Evolutionary conservation across 2,113 vertebrate species (phyloP).

Genomic region (Amazona vittata): DNA sequence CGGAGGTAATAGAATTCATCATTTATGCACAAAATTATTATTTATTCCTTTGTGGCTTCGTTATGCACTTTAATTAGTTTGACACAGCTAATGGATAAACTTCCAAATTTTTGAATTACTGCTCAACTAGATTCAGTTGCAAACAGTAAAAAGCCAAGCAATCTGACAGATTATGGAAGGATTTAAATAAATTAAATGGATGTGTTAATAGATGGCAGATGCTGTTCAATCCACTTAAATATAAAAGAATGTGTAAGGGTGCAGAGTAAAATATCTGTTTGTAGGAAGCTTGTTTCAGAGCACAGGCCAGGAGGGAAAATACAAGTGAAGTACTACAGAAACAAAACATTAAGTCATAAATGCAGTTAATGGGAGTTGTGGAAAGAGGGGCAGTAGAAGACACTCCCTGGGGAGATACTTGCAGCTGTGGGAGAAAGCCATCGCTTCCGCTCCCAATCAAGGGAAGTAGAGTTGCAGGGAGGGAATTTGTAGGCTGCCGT

Average conservation of each 20-base stretch:
- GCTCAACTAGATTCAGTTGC: neutral
- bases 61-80: neutral
- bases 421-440: neutral
- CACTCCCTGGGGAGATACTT: neutral
- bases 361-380: neutral
- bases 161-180: neutral
- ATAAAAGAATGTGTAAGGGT: neutral
- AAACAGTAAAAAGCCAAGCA: neutral
- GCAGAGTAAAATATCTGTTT: neutral
- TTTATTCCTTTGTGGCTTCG: neutral
- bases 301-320: neutral
- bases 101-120: neutral
- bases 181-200: slow-evolving; percentile 4
- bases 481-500: neutral
- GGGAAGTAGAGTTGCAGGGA: fast-evolving
- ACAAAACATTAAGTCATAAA: neutral
- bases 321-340: neutral
- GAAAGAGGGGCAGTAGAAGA: neutral
- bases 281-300: neutral
- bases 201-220: neutral
- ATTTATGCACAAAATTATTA: neutral
- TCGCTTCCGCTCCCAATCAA: neutral
- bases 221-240: neutral
- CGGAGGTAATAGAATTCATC: neutral
- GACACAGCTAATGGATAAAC: neutral